Base-by-base conservation (phyloP, 2,113 vertebrate genomes). In the Procapra przewalskii region DNA sequence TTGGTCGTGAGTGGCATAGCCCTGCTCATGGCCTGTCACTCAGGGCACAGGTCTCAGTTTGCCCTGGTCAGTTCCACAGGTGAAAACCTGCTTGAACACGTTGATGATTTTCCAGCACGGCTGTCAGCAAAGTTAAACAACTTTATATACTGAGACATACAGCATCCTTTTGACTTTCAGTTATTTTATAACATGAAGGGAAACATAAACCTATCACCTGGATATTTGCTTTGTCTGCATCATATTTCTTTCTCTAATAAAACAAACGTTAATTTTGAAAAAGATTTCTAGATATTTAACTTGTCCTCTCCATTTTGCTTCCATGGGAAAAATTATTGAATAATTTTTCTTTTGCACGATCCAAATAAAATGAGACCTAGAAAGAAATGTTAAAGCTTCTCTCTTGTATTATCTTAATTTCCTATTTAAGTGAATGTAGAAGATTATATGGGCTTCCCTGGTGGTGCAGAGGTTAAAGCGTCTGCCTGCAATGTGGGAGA, bases 231-330 rank as follows among this genome's bases (percentile, higher is more conserved):
- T 80, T 93, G n/a, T 40, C n/a, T 5, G 50, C 5, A 77, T 12
- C 81, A 84, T 21, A n/a, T 54, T 40, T 45, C 75, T 54, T 33
- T 45, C 27, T 45, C 40, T 67, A n/a, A 92, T 11, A 52, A 55
- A 97, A 50, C 9, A 90, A 71, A 77, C 25, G 79, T 60, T 4
- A 40, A 60, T 90, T 91, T 71, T 19, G 36, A 54, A 52, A 84
- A 45, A 77, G 4, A 85, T 52, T 77, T 92, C 43, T 45, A 75
- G 82, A n/a, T 48, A 7, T 52, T 67, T 88, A 31, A 67, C 89
- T 64, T 79, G 48, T 88, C 54, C 21, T 94, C 92, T 86, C 12
- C 25, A 48, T 92, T 96, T 93, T 36, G 2, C 33, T 90, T 88
- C 19, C 17, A 43, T 0, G 14, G 29, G 31, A 59, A 40, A 81